Evolutionary conservation across 2,797 vertebrate genomes (phyloP).

Genomic region (Saxicola maurus): DNA sequence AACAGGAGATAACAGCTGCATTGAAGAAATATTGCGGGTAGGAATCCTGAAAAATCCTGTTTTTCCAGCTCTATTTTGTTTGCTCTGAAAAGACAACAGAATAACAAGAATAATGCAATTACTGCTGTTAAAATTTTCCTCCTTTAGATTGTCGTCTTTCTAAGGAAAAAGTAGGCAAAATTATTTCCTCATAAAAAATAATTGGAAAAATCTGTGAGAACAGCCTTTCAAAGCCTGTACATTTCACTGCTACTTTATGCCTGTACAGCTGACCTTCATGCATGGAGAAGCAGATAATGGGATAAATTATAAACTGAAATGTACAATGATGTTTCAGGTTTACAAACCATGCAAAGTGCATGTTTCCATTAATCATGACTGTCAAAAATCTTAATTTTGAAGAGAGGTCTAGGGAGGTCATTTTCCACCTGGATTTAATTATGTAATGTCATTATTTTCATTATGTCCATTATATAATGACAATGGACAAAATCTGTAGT

Average conservation of each 20-base stretch:
- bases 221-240: background rate
- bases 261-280: background rate
- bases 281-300: constrained; percentile 44
- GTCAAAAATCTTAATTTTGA: constrained; percentile 62
- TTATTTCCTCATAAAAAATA: constrained; percentile 18
- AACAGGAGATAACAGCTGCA: constrained; percentile 75
- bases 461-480: constrained; percentile 44
- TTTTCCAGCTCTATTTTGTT: background rate
- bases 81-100: background rate
- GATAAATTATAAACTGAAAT: constrained; percentile 57
- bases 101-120: background rate
- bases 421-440: constrained; percentile 63
- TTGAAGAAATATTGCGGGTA: constrained; percentile 80
- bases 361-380: constrained; percentile 42
- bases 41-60: constrained; percentile 13
- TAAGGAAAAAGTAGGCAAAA: background rate
- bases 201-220: constrained; percentile 22
- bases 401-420: constrained; percentile 49
- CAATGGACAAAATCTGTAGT: background rate
- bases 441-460: constrained; percentile 54
- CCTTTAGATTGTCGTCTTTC: background rate
- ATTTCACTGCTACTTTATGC: background rate
- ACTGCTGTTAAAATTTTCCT: background rate
- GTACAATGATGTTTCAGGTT: constrained; percentile 16
- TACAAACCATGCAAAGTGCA: constrained; percentile 52